Conservation (phyloP, 2,888 invertebrate species). For the Cordilura impudica region DNA sequence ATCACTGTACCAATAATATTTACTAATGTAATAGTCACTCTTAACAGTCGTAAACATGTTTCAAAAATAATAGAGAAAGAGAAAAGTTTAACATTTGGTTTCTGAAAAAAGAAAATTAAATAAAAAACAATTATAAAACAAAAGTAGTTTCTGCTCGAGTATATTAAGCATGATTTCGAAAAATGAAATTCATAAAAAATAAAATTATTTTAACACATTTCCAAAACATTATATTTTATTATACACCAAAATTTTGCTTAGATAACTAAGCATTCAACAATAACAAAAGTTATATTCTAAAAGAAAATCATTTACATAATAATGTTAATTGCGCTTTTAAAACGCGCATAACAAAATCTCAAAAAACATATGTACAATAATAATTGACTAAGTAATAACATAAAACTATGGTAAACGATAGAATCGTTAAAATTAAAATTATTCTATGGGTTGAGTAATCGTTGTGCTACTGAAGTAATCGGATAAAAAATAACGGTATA, state of each 20-base stretch:
- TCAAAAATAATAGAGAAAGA: no score
- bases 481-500: slow-evolving; percentile 71
- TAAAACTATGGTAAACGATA: slow-evolving; percentile 22
- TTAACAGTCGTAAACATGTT: no score
- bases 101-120: no score
- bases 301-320: not conserved
- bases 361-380: slow-evolving; percentile 2
- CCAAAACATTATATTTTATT: slow-evolving; percentile 23
- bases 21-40: no score
- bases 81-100: no score
- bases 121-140: no score
- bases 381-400: slow-evolving; percentile 38
- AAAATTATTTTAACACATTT: not conserved
- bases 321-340: not conserved
- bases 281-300: not conserved
- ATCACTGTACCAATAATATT: no score
- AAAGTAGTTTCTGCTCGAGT: no score
- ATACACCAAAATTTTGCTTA: slow-evolving; percentile 37
- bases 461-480: slow-evolving; percentile 60
- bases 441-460: slow-evolving; percentile 54
- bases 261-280: not conserved
- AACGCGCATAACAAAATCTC: slow-evolving; percentile 23
- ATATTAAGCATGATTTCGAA: no score
- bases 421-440: slow-evolving; percentile 36
- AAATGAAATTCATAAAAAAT: no score